Conservation (phyloP, 2,888 invertebrate species). For the Pediacus dermestoides region DNA sequence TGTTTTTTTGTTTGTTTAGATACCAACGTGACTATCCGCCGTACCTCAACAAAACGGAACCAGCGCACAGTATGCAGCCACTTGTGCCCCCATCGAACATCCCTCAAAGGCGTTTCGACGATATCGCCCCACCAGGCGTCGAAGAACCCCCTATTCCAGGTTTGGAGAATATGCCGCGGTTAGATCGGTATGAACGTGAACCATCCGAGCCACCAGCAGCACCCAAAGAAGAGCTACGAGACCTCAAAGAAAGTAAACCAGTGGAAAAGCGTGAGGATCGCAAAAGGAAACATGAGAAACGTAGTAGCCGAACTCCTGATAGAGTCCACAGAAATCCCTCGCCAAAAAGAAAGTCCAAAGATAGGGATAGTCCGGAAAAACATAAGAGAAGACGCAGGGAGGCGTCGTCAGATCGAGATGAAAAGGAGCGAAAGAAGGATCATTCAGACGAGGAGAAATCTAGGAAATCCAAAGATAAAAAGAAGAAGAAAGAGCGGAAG, state of each 20-base stretch:
- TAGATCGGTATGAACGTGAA: slow-evolving; percentile 22
- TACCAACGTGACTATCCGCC: slow-evolving; percentile 33
- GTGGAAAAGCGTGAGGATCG: slow-evolving; percentile 20
- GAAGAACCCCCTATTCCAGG: slow-evolving; percentile 62
- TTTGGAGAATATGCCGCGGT: slow-evolving; percentile 53
- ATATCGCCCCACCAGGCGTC: slow-evolving; percentile 60
- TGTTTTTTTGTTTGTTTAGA: slow-evolving; percentile 37
- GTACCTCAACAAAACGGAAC: slow-evolving; percentile 25
- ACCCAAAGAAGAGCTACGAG: slow-evolving; percentile 15
- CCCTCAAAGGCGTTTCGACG: slow-evolving; percentile 49
- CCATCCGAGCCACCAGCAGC: background rate
- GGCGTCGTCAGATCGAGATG: slow-evolving; percentile 33
- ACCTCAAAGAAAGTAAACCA: slow-evolving; percentile 22
- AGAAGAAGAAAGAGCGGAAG: slow-evolving; percentile 55
- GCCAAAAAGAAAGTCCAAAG: slow-evolving; percentile 48
- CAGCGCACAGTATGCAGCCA: slow-evolving; percentile 31
- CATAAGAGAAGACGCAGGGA: slow-evolving; percentile 41
- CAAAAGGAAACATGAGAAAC: slow-evolving; percentile 25
- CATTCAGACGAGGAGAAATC: slow-evolving; percentile 44
- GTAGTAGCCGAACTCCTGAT: slow-evolving; percentile 30
- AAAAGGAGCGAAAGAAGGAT: slow-evolving; percentile 37
- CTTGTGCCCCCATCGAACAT: slow-evolving; percentile 30
- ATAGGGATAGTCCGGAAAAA: slow-evolving; percentile 40
- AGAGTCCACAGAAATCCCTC: slow-evolving; percentile 35
- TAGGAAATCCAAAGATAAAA: slow-evolving; percentile 52